phyloP scores from a whole-genome alignment of 2,797 vertebrate species.

The Hozukius guyotensis region DNA sequence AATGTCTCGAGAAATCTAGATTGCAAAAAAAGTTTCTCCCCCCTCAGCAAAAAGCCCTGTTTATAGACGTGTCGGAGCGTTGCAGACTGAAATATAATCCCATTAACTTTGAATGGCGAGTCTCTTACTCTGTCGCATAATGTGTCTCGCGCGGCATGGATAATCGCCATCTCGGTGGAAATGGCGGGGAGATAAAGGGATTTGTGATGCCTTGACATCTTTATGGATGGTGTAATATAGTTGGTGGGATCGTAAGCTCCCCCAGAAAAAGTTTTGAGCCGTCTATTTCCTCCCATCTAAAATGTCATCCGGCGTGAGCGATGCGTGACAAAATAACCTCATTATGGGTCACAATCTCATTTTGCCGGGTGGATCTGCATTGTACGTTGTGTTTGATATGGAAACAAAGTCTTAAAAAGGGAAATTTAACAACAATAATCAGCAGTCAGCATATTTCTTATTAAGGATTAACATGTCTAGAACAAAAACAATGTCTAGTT shows the following conservation, averaged over 20 bases:
- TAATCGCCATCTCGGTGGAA: constrained; percentile 69
- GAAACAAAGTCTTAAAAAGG: not conserved
- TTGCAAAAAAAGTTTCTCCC: constrained; percentile 25
- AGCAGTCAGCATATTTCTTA: not conserved
- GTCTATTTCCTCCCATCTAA: constrained; percentile 20
- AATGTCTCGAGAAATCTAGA: constrained; percentile 34
- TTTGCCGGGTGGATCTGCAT: not conserved
- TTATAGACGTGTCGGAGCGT: constrained; percentile 55
- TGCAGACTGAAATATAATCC: constrained; percentile 74
- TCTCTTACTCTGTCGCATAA: constrained; percentile 73
- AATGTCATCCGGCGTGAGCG: constrained; percentile 24
- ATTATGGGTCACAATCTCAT: not conserved
- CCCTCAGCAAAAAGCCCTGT: constrained; percentile 44
- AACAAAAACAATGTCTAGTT: not conserved
- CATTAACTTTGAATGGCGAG: constrained; percentile 76
- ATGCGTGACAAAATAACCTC: constrained; percentile 11
- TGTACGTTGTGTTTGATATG: not conserved
- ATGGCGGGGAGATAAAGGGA: constrained; percentile 66
- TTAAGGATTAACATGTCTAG: not conserved
- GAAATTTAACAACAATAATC: not conserved
- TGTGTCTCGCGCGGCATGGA: constrained; percentile 65
- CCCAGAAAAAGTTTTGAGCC: constrained; percentile 11
- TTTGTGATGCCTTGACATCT: constrained; percentile 67
- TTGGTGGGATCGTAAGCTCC: constrained; percentile 33
- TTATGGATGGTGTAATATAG: constrained; percentile 64